Conservation (phyloP, 2,797 vertebrate species). For the Rallus crepitans region DNA sequence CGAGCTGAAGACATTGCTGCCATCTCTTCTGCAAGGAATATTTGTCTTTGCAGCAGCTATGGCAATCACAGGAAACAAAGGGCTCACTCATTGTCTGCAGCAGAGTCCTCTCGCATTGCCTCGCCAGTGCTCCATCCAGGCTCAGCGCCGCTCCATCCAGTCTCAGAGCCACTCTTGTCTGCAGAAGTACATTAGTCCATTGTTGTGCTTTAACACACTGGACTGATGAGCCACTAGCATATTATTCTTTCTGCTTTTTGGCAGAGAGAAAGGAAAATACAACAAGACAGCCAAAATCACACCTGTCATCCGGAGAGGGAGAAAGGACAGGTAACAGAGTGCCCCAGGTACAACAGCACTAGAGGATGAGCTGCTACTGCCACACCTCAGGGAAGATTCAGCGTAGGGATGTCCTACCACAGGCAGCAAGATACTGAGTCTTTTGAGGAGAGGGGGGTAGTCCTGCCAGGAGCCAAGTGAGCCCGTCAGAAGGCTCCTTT, state of each 20-base stretch:
- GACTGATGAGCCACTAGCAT: not conserved
- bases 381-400: not conserved
- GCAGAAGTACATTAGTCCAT: slow-evolving; percentile 33
- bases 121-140: not conserved
- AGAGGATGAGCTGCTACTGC: not conserved
- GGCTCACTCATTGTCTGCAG: not conserved
- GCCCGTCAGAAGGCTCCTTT: not conserved
- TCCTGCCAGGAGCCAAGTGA: not conserved
- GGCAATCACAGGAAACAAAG: not conserved
- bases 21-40: not conserved
- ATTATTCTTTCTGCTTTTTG: slow-evolving; percentile 24
- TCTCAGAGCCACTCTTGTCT: not conserved
- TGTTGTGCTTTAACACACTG: slow-evolving; percentile 56
- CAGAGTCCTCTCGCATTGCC: not conserved
- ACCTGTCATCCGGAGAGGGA: not conserved
- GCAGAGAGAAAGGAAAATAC: slow-evolving; percentile 4
- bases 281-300: not conserved
- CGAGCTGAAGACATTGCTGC: not conserved
- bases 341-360: accelerated
- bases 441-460: not conserved
- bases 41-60: not conserved
- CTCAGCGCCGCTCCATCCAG: not conserved
- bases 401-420: accelerated
- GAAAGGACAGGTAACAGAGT: not conserved
- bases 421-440: not conserved